Evolutionary conservation across 2,888 invertebrate species (phyloP).

Genomic region (Chaitophorus viminalis): DNA sequence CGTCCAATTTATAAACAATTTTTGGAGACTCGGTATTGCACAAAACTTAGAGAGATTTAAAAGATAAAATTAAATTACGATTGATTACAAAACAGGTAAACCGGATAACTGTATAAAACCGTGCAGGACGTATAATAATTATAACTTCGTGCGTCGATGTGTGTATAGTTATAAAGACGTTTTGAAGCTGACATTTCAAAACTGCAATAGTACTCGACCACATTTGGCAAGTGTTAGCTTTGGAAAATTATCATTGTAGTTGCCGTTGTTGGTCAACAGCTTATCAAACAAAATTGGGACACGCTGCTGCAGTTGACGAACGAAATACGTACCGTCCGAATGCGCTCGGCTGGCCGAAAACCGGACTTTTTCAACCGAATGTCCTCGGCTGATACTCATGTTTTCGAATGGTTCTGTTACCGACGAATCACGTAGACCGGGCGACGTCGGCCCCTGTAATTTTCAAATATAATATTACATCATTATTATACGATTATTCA

Average conservation of each 20-base stretch:
- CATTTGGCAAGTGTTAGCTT: too few relatives aligned
- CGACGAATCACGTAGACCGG: slow-evolving; percentile 17
- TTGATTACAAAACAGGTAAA: too few relatives aligned
- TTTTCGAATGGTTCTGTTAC: neutral
- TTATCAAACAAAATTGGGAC: too few relatives aligned
- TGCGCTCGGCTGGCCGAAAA: slow-evolving; percentile 53
- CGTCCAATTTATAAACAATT: neutral
- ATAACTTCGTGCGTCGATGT: too few relatives aligned
- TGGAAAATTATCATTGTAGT: too few relatives aligned
- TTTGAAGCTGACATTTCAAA: too few relatives aligned
- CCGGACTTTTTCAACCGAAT: slow-evolving; percentile 45
- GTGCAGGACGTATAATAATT: too few relatives aligned
- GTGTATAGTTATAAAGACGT: too few relatives aligned
- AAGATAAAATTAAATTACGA: too few relatives aligned
- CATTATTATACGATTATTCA: neutral
- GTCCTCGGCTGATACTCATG: slow-evolving; percentile 54
- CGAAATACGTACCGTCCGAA: slow-evolving; percentile 40
- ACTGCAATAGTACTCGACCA: too few relatives aligned
- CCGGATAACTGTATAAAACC: too few relatives aligned
- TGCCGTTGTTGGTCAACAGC: too few relatives aligned
- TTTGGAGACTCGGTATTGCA: neutral
- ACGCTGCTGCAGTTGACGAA: neutral
- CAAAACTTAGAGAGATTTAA: neutral
- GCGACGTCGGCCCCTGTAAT: slow-evolving; percentile 26
- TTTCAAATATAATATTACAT: neutral